phyloP scores from a whole-genome alignment of 1,140 invertebrate species.

The Pomacea maculata region DNA sequence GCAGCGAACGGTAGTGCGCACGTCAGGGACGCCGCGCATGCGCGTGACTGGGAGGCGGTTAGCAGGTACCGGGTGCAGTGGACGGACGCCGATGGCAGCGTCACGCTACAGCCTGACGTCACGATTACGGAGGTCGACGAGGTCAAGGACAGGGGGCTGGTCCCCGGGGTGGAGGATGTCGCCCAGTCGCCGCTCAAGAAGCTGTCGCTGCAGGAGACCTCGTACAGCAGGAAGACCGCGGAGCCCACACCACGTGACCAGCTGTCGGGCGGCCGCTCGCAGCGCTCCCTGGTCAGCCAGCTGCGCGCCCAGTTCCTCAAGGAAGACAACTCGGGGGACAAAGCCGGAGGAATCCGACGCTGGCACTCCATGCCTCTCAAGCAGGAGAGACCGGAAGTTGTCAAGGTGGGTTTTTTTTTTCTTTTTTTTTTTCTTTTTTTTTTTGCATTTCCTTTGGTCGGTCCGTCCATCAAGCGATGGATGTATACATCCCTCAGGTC shows the following conservation, averaged over 20 bases:
- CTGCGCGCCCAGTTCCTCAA: not conserved
- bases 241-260: not conserved
- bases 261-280: not conserved
- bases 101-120: not conserved
- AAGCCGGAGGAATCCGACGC: not conserved
- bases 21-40: not conserved
- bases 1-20: no score
- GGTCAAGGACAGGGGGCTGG: no score
- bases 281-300: slow-evolving; percentile 13
- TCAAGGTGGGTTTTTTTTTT: not conserved
- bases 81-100: not conserved
- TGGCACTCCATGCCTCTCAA: slow-evolving; percentile 15
- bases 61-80: slow-evolving; percentile 14
- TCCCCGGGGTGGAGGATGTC: not conserved
- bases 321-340: not conserved
- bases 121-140: no score
- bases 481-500: not conserved
- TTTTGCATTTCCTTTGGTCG: not conserved
- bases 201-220: not conserved
- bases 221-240: not conserved
- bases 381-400: slow-evolving; percentile 6
- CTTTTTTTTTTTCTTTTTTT: not conserved
- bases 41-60: slow-evolving; percentile 22
- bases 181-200: not conserved
- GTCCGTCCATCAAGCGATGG: slow-evolving; percentile 4